Evolutionary conservation across 2,888 invertebrate genomes (phyloP), one percentile per base, ranked within the genome.

Genomic region (Patella depressa): DNA sequence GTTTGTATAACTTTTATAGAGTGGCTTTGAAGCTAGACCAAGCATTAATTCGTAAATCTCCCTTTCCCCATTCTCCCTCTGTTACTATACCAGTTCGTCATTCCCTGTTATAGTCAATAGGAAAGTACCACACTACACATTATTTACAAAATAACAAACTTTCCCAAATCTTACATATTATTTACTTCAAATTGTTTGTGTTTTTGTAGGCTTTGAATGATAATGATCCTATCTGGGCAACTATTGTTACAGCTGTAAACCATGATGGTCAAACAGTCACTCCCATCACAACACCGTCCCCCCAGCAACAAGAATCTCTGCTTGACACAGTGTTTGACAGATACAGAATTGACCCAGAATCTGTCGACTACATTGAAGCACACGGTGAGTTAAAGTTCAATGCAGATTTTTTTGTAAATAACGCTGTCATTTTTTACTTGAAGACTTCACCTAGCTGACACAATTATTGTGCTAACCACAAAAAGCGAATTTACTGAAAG

Each of bases 251-350:
- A 3, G 83, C 78, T 11, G 76, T 74, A 15, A 87, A 87, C 76
- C 85, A 86, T 75, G 87, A 87, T 77, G 87, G 87, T 1, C 78
- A 79, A n/a, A 81, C 82, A 29, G 80, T 78, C 0, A 76, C 78
- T 11, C 85, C 86, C 7, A 86, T 86, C 11, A 85, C 85, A 57
- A 83, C 85, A 15, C 87, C 87, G 71, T 85, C 85, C 54, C 77
- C 76, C 65, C 19, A 71, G 59, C 77, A 79, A 75, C 80, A 83
- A 65, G 76, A 80, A 29, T 17, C 59, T 7, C 74, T 81, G 14
- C 53, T 80, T 15, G 70, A 71, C 14, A 69, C 73, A 5, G 76
- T 80, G 12, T 83, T 79, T 78, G 57, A 65, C 2, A 29, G 75
- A 54, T 71, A 79, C 1, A 71, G 65, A 14, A 59, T 80, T 3